Conservation (phyloP, 2,797 vertebrate genomes). For the Cuculus canorus region DNA sequence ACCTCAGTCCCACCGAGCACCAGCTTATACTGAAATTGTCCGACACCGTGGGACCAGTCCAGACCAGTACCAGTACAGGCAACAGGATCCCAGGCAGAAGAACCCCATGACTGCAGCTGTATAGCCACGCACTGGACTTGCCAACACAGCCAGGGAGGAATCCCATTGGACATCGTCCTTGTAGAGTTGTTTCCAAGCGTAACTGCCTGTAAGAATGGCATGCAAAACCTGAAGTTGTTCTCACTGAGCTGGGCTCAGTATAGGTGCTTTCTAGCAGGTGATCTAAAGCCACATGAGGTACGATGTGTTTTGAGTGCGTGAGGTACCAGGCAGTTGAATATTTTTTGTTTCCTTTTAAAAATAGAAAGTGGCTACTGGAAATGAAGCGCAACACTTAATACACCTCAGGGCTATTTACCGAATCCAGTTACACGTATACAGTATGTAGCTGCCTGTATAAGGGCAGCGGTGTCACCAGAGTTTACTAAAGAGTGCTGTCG, state of each 20-base stretch:
- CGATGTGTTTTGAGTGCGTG: neutral
- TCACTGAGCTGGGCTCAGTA: constrained; percentile 44
- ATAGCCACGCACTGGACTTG: constrained; percentile 63
- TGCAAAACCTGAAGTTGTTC: neutral
- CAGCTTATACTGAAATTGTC: constrained; percentile 85
- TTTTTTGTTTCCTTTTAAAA: constrained; percentile 30
- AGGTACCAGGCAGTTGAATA: constrained; percentile 31
- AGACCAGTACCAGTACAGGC: constrained; percentile 81
- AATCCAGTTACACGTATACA: neutral
- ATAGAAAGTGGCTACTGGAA: constrained; percentile 1
- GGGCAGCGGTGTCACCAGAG: neutral
- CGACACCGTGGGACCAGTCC: constrained; percentile 80
- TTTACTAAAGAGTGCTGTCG: neutral
- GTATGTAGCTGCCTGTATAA: neutral
- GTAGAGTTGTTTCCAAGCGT: constrained; percentile 3
- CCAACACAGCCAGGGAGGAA: neutral
- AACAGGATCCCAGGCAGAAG: constrained; percentile 87
- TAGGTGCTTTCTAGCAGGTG: constrained; percentile 9
- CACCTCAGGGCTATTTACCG: constrained; percentile 52
- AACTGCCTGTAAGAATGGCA: constrained; percentile 28
- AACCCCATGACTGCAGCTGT: constrained; percentile 90
- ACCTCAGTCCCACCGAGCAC: constrained; percentile 83
- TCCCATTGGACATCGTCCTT: rapidly evolving
- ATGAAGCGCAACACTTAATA: constrained; percentile 6
- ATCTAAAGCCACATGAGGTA: constrained; percentile 3